Evolutionary conservation across 2,113 vertebrate genomes (phyloP), one percentile per base, ranked within the genome.

Genomic region (Albula goreensis): DNA sequence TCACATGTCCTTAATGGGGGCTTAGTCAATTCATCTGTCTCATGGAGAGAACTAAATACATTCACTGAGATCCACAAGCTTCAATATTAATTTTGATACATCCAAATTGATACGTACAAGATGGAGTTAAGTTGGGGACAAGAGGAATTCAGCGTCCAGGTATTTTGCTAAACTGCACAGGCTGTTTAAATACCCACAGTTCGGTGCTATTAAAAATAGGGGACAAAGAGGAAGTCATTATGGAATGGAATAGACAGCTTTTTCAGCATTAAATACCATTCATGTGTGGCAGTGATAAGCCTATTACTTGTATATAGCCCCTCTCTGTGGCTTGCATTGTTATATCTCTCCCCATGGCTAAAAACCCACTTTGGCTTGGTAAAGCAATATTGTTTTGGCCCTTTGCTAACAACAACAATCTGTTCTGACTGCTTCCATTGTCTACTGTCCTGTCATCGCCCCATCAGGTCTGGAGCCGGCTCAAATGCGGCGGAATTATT

Each of bases 401-500:
- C 81, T 57, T 57, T 57, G 81, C 81, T 83, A 49, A 83, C 82
- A 66, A 83, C 31, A 70, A 83, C 82, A 83, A 50, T 66, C 82
- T 83, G 82, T 70, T 83, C 41, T 15, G 6, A 48, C 49, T 19
- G 78, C 80, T n/a, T 81, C 11, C 19, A 15, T 31, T 12, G 15
- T 19, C 60, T 0, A 15, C 41, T 11, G 53, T 63, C 31, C 80
- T 2, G 22, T 12, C 31, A n/a, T 56, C 60, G 8, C 49, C 50
- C 9, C 84, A 74, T 79, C 49, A 79, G 49, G 50, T 19, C 84
- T 79, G 77, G 77, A 57, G 48, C 6, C 12, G 3, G n/a, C 51
- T 78, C 85, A 83, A 83, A 70, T n/a, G 22, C 50, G 48, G 85
- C 51, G 49, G 70, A 83, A 86, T 86, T 50, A 83, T 86, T 81